These are phyloP conservation scores for Brenthis daphne DNA, from an alignment of 2,888 invertebrate genomes.

Conservation along the genomic window DNA sequence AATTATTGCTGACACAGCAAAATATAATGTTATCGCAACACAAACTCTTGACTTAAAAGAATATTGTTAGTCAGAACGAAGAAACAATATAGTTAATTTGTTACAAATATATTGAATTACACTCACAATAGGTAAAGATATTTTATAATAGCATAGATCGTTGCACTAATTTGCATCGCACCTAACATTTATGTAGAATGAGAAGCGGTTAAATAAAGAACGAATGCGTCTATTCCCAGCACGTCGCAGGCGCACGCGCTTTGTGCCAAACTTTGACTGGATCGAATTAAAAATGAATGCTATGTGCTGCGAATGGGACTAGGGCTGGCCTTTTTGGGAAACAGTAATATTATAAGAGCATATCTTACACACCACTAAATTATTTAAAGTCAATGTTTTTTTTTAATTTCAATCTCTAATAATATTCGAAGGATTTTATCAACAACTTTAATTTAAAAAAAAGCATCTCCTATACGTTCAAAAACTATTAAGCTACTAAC, in stretches of 20 bases:
- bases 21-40: too few relatives aligned
- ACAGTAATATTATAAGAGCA: neutral
- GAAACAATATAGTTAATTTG: too few relatives aligned
- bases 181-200: constrained; percentile 35
- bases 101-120: neutral
- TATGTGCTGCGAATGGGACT: constrained; percentile 47
- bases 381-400: too few relatives aligned
- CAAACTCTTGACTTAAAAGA: too few relatives aligned
- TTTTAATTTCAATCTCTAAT: too few relatives aligned
- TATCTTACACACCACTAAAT: too few relatives aligned
- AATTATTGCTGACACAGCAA: too few relatives aligned
- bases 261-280: constrained; percentile 63
- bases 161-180: constrained; percentile 27
- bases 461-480: too few relatives aligned
- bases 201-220: constrained; percentile 46
- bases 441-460: too few relatives aligned
- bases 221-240: constrained; percentile 52
- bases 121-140: neutral
- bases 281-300: constrained; percentile 68
- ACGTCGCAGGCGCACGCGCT: constrained; percentile 59
- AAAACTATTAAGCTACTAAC: too few relatives aligned
- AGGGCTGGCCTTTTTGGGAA: constrained; percentile 32
- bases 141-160: constrained; percentile 13
- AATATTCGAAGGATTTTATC: too few relatives aligned
- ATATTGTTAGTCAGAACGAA: too few relatives aligned